A percentile compares a stretch with the other conserved stretches of the same genome.
phyloP scores from a whole-genome alignment of 2,797 vertebrate species.

The Chiloscyllium punctatum region DNA sequence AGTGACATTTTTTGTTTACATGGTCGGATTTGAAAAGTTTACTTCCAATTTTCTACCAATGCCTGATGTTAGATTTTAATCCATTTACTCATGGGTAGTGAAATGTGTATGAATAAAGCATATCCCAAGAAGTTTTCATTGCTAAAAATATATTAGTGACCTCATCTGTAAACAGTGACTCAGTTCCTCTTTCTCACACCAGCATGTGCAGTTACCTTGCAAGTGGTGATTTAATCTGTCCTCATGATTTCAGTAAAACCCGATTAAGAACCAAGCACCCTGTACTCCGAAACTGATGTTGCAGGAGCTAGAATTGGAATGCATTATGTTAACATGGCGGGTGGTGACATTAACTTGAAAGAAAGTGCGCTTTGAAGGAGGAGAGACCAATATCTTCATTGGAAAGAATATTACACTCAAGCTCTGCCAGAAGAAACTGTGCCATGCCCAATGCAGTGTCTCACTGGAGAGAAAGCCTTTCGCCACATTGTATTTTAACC shows the following conservation, averaged over 20 bases:
- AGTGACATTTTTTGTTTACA: background rate
- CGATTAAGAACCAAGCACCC: background rate
- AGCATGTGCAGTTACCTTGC: background rate
- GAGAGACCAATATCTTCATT: background rate
- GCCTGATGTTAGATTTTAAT: background rate
- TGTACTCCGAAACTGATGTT: background rate
- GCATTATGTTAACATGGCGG: background rate
- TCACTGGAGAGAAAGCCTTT: background rate
- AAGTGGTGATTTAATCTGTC: background rate
- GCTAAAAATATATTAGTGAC: background rate
- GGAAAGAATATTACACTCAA: background rate
- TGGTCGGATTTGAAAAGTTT: background rate
- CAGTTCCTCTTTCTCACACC: background rate
- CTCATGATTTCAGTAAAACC: background rate
- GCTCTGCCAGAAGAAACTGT: background rate
- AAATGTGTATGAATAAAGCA: background rate
- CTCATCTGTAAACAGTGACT: background rate
- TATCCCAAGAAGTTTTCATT: background rate
- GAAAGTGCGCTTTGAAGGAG: background rate
- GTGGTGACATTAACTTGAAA: background rate
- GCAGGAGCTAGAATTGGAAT: background rate
- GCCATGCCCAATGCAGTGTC: background rate
- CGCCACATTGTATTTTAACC: background rate
- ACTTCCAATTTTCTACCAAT: background rate
- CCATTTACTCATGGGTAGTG: background rate